Base-by-base conservation (phyloP, 2,888 invertebrate species). In the Stenichneumon culpator region DNA sequence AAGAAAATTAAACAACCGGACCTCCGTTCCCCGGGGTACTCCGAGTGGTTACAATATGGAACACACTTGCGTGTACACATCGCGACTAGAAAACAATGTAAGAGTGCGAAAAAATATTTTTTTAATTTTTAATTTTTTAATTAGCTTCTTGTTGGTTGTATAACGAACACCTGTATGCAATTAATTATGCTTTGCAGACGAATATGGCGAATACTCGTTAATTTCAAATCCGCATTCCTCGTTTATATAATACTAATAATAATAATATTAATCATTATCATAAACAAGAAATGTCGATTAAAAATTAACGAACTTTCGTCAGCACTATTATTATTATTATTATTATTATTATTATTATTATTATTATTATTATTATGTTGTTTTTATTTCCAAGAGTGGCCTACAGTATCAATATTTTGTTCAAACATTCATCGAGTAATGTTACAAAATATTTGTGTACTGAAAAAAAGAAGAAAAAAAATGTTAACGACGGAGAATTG, bases 1-100 rank as follows among this genome's bases (percentile, higher is more conserved):
- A 57, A 54, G 28, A 47, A 81, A 70, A 77, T 81, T 44, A 50
- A 60, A 54, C 25, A 14, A 47, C 60, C 67, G 63, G 11, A 69
- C 60, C 50, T 14, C 22, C 44, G 47, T 63, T 74, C 73, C 39
- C 6, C 16, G 22, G 39, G 47, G 32, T 25, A 60, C 22, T 36
- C 52, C 39, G 6, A 25, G 73, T 47, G 39, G 47, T 74, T 63
- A 47, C 22, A 57, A 57, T 57, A 25, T 25, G 28, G 6, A 25
- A 25, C 60, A 14, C 60, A 60, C 22, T 54, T 60, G 60, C 11
- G 60, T 14, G 60, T 14, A 14, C 16, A 60, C 22, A 28, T 60
- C 60, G 60, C 14, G 2, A 14, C 16, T 25, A 39, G n/a, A 19
- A n/a, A 54, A 52, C 70, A 19, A 54, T 54, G 67, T 19, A 22